Base-by-base conservation (phyloP, 2,113 vertebrate genomes). In the Patagioenas fasciata region DNA sequence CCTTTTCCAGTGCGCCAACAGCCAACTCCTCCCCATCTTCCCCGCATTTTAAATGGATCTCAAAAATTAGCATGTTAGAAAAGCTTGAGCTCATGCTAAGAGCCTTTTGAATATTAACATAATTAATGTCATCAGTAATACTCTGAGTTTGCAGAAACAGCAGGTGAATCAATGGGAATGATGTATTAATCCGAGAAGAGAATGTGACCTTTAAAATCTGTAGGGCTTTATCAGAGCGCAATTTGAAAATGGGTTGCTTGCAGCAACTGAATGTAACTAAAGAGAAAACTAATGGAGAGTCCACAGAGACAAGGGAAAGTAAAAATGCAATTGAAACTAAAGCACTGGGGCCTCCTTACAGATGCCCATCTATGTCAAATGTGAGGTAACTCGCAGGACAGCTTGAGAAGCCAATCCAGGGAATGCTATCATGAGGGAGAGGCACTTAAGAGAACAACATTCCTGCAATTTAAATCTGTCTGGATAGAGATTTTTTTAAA, bases 41-140 rank as follows among this genome's bases (percentile, higher is more conserved):
- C n/a, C 83, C 54, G 80, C 65, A 71, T 81, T 93, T 80, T 65
- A 92, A 94, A 92, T 69, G 62, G 53, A 65, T 61, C 70, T 75
- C 15, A 62, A 79, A 92, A 95, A 94, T 94, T 78, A 96, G 79
- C 67, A 66, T 26, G 56, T 88, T 65, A 95, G 93, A 87, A 92
- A 93, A 87, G 65, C 83, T 54, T 70, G 83, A 89, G 91, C 88
- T 96, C 91, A 80, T 72, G 88, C 91, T 94, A 96, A 96, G 91
- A 95, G 91, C 47, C 15, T 73, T 93, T 53, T 84, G 91, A 91
- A 86, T 95, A 94, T 92, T 91, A 94, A 86, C 77, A 91, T 91
- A 92, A 94, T 94, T 96, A 96, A 96, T 96, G 88, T 84, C 90
- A 94, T 96, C 93, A 94, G 86, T 69, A 92, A 92, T 79, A 94